Conservation (phyloP, 37 sponge, comb jelly and placozoan species). For the Amphimedon queenslandica region DNA sequence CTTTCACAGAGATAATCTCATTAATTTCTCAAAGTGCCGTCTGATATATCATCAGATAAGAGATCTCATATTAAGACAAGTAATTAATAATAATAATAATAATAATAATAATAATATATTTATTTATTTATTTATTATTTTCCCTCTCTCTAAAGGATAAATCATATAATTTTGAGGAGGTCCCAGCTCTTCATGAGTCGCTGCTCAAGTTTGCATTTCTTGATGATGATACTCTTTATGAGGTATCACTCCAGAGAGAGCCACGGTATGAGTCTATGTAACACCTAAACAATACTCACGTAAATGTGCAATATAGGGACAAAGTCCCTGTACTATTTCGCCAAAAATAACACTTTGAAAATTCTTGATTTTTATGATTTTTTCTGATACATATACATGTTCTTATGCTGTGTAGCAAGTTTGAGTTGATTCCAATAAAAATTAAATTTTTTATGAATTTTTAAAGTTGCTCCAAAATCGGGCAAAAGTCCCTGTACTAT, state of each 20-base stretch:
- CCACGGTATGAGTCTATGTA: conserved; percentile 54
- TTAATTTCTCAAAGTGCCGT: conserved; percentile 94
- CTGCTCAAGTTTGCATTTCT: conserved; percentile 68
- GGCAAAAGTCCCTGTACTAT: too few relatives aligned
- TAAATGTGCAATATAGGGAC: too few relatives aligned
- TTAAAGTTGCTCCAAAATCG: too few relatives aligned
- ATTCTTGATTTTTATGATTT: too few relatives aligned
- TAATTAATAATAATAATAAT: too few relatives aligned
- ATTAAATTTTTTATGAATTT: too few relatives aligned
- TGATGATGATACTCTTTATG: conserved; percentile 78
- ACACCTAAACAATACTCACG: too few relatives aligned
- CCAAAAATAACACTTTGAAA: too few relatives aligned
- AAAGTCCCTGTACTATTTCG: too few relatives aligned
- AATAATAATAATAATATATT: neutral
- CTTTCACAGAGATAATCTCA: conserved; percentile 68
- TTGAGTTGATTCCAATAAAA: too few relatives aligned
- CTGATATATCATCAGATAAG: conserved; percentile 85
- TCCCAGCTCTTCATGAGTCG: conserved; percentile 68
- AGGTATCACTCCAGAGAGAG: conserved; percentile 76
- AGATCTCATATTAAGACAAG: conserved; percentile 82
- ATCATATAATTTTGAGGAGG: conserved; percentile 84
- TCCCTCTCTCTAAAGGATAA: conserved; percentile 35
- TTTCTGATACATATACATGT: too few relatives aligned
- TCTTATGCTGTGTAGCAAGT: too few relatives aligned
- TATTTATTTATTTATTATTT: neutral